Base-by-base conservation (phyloP, 2,797 vertebrate genomes). In the Periophthalmus magnuspinnatus region DNA sequence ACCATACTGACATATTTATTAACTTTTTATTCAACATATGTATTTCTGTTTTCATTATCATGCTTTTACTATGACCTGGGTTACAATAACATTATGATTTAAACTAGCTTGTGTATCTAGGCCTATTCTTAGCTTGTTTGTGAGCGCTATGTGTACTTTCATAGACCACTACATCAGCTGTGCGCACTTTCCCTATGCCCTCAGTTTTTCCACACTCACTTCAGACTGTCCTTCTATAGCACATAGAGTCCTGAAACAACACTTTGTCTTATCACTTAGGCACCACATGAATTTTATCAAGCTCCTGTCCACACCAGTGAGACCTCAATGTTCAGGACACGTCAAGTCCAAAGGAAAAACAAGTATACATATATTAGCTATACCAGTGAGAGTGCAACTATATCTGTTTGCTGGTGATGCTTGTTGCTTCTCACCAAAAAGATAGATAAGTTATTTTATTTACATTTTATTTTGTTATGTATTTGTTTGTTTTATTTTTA, bases 251-350 rank as follows among this genome's bases (percentile, higher is more conserved):
- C 60, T 41, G 60, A 24, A 45, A 21, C 21, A 22, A 34, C 59
- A 45, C 38, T 62, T 41, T 62, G 60, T 62, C 36, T 62, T 62
- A 62, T 62, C 60, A 62, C 14, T 24, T 45, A 45, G 24, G 36
- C n/a, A 24, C n/a, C 60, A 45, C 60, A 45, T 7, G 60, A 36
- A 45, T 41, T 21, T 8, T 41, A 16, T 41, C 60, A 24, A 2
- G 16, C 32, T 34, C 1, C 16, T 36, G 58, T 60, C 58, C 7
- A 11, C 58, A 60, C 32, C 5, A 3, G 54, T 16, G 10, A 14
- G 54, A 56, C n/a, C 14, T 0, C 13, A 28, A 54, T 5, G 22
- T 14, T 24, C 54, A 56, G n/a, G 5, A 56, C 11, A n/a, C 21
- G 7, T n/a, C 50, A 45, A 45, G 41, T 45, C 47, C 50, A 17